Evolutionary conservation across 2,797 vertebrate species (phyloP), one percentile per base, ranked within the genome.

Genomic region (Smutsia temminckii): DNA sequence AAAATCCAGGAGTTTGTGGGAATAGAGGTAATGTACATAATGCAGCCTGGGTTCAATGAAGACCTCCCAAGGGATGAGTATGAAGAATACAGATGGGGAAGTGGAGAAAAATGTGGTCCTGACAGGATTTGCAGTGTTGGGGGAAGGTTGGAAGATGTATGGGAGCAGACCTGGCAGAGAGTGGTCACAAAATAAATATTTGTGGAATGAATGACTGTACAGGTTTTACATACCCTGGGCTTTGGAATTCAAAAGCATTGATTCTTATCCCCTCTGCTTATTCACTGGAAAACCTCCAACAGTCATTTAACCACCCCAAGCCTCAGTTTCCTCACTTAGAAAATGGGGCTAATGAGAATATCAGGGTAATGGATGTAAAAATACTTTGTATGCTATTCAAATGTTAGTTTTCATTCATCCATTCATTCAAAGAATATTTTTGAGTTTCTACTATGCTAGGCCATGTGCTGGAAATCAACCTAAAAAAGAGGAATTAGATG

Each of bases 281-380:
- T 32, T 95, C 85, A 81, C 23, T 81, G 77, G 96, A n/a, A 88
- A 90, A 46, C 13, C 57, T 20, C 53, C 53, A 84, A 40, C 23
- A 79, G 21, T 74, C 77, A 93, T 61, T 83, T 91, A 95, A 78
- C 59, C 49, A 32, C 40, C 75, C 68, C 49, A 71, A 83, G 23
- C n/a, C 79, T 91, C 78, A 66, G 46, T 96, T 95, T 96, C 49
- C 75, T 93, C 79, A 85, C 61, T 91, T 61, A 71, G 69, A 96
- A 95, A 96, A 90, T 55, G 68, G 46, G 8, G 34, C 37, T 66
- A 94, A 85, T 93, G 51, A 96, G 42, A 57, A 77, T 23, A 69
- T 88, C 20, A 57, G 40, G 88, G 51, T 17, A n/a, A 57, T 61
- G 64, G 16, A 55, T 89, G 2, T 37, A 77, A 83, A 78, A 63